Percentiles rank a stretch among this genome's conserved stretches.
These are phyloP conservation scores for Zootoca vivipara DNA, from an alignment of 2,113 vertebrate genomes.

Conservation along the genomic window DNA sequence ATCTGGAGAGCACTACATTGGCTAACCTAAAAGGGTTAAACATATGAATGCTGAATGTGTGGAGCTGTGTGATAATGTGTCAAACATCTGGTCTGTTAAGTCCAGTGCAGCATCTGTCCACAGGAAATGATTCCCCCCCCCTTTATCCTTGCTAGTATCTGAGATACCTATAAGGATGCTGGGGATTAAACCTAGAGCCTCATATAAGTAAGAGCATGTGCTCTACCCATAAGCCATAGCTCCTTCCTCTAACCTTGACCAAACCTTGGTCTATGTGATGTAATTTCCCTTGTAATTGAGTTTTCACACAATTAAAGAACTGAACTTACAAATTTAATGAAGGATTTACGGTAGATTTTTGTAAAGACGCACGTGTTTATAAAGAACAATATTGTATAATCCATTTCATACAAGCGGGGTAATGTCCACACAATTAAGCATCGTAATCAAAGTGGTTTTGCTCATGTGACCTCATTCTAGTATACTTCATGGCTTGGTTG, in stretches of 20 bases:
- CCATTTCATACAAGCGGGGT: slow-evolving; percentile 9
- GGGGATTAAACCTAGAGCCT: background rate
- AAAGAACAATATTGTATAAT: slow-evolving; percentile 32
- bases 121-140: background rate
- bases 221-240: background rate
- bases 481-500: slow-evolving; percentile 10
- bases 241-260: too few relatives aligned
- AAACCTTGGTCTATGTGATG: background rate
- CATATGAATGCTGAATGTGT: background rate
- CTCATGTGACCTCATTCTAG: background rate
- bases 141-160: background rate
- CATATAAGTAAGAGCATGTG: too few relatives aligned
- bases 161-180: background rate
- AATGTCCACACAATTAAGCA: slow-evolving; percentile 24
- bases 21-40: background rate
- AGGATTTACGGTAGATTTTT: slow-evolving; percentile 24
- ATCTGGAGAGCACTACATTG: too few relatives aligned
- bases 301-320: slow-evolving; percentile 41
- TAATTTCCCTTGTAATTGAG: slow-evolving; percentile 21
- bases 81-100: background rate
- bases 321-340: slow-evolving; percentile 40
- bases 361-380: slow-evolving; percentile 30
- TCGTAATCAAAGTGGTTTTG: slow-evolving; percentile 8
- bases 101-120: background rate
- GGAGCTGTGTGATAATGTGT: background rate